Conservation (phyloP, 2,113 vertebrate species). For the Sebastes fasciatus region DNA sequence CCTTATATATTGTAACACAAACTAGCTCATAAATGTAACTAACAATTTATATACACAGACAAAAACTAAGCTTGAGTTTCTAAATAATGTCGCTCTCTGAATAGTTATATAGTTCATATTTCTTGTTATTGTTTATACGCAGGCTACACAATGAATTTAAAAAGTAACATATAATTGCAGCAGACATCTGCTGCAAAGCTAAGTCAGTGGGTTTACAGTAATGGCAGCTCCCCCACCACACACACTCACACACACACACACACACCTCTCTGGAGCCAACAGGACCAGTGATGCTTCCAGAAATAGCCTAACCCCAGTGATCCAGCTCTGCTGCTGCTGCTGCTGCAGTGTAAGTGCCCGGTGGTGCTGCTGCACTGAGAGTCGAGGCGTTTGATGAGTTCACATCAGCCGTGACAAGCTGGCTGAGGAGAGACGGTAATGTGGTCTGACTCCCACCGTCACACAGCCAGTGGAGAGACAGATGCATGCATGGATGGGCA, state of each 20-base stretch:
- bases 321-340: constrained; percentile 56
- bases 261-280: constrained; percentile 31
- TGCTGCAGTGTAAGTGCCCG: constrained; percentile 30
- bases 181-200: constrained; percentile 18
- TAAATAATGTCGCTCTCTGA: background rate
- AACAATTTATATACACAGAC: background rate
- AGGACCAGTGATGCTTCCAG: constrained; percentile 62
- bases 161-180: constrained; percentile 19
- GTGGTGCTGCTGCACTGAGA: constrained; percentile 51
- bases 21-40: background rate
- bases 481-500: constrained; percentile 31
- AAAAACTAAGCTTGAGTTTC: background rate
- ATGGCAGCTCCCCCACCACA: constrained; percentile 12
- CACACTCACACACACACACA: constrained; percentile 14
- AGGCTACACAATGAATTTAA: background rate
- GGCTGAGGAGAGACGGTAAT: constrained; percentile 38
- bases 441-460: constrained; percentile 54
- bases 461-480: constrained; percentile 35
- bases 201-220: constrained; percentile 29
- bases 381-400: constrained; percentile 62
- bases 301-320: constrained; percentile 74
- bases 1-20: background rate
- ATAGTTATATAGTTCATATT: background rate
- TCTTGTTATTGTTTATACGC: background rate
- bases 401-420: constrained; percentile 66